phyloP scores from a whole-genome alignment of 2,113 vertebrate genomes.

The Tamias sibiricus region DNA sequence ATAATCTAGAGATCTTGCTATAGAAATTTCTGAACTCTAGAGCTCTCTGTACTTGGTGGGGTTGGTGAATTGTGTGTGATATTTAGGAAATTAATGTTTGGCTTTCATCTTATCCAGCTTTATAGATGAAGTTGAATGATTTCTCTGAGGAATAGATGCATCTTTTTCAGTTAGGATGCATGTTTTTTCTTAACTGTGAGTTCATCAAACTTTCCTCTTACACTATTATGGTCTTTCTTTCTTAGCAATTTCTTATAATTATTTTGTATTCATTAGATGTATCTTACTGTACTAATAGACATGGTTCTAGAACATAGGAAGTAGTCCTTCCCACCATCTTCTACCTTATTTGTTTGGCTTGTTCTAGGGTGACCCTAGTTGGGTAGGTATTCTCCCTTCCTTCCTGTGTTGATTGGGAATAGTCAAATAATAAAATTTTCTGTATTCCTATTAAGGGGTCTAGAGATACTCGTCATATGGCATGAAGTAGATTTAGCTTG shows the following conservation, averaged over 20 bases:
- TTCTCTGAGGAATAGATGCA: slow-evolving; percentile 3
- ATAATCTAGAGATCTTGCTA: background rate
- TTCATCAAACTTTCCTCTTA: background rate
- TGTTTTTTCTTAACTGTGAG: slow-evolving; percentile 15
- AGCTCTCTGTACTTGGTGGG: background rate
- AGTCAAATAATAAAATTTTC: background rate
- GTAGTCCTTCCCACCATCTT: background rate
- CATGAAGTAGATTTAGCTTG: background rate
- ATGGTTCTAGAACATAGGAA: background rate
- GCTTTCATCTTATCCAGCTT: slow-evolving; percentile 12
- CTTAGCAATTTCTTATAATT: background rate
- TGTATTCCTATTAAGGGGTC: background rate
- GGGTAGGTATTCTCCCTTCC: background rate
- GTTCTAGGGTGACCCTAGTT: background rate
- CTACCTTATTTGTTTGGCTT: background rate
- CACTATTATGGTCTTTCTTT: background rate
- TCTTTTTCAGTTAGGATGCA: background rate
- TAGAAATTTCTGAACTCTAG: slow-evolving; percentile 34
- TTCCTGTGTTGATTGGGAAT: background rate
- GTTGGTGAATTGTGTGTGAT: slow-evolving; percentile 14
- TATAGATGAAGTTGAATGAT: background rate
- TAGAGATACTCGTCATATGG: background rate
- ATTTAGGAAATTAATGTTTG: slow-evolving; percentile 48
- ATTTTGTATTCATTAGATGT: background rate
- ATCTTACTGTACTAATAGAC: background rate